These are phyloP conservation scores for Gymnodraco acuticeps DNA, from an alignment of 2,797 vertebrate genomes.

Conservation along the genomic window DNA sequence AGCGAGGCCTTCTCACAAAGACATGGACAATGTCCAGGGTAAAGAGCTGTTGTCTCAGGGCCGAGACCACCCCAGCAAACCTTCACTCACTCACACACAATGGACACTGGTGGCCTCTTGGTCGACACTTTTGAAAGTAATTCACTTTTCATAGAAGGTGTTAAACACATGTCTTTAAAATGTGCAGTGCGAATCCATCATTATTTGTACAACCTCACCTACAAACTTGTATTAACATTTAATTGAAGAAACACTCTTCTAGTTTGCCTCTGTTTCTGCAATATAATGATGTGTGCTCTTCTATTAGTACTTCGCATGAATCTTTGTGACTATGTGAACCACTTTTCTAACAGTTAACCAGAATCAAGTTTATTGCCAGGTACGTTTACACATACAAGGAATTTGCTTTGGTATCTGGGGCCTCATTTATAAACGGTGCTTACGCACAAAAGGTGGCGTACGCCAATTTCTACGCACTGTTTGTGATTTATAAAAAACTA, in stretches of 20 bases:
- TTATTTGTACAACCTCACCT: neutral
- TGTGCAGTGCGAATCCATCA: neutral
- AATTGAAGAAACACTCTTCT: neutral
- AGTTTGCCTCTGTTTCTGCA: neutral
- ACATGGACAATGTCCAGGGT: constrained; percentile 53
- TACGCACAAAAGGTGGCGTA: too few relatives aligned
- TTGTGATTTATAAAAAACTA: too few relatives aligned
- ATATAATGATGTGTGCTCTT: constrained; percentile 5
- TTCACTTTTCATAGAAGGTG: neutral
- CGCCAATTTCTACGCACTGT: too few relatives aligned
- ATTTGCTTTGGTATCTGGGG: too few relatives aligned
- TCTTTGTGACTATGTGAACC: neutral
- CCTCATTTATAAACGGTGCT: too few relatives aligned
- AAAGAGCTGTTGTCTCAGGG: constrained; percentile 62
- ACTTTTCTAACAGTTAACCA: neutral
- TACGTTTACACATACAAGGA: too few relatives aligned
- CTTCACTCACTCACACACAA: constrained; percentile 43
- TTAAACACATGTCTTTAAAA: constrained; percentile 5
- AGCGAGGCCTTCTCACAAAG: constrained; percentile 66
- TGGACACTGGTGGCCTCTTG: constrained; percentile 31
- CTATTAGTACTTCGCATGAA: neutral
- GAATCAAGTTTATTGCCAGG: too few relatives aligned
- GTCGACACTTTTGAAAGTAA: constrained; percentile 4
- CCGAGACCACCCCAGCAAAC: constrained; percentile 65
- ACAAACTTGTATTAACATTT: neutral